Percentiles rank a stretch among this genome's conserved stretches.
phyloP scores from a whole-genome alignment of 2,113 vertebrate genomes.

The Poeciliopsis occidentalis region DNA sequence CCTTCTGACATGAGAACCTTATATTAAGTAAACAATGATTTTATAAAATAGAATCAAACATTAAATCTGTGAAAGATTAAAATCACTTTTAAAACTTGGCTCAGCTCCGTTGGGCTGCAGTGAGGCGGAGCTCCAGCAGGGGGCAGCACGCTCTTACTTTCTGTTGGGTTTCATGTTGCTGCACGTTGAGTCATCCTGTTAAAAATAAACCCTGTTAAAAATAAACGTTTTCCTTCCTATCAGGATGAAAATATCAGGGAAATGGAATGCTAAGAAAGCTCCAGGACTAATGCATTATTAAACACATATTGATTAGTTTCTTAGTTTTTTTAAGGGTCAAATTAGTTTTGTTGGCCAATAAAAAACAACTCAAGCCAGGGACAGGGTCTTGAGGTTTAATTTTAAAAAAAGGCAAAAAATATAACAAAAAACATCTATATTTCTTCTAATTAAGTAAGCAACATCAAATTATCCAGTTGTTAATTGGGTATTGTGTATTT shows the following conservation, averaged over 20 bases:
- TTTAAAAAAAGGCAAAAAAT: too few species aligned
- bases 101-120: background rate
- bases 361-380: too few species aligned
- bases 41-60: too few species aligned
- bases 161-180: background rate
- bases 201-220: background rate
- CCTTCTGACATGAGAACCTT: too few species aligned
- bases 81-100: background rate
- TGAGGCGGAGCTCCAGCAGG: slow-evolving; percentile 23
- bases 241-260: background rate
- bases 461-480: too few species aligned
- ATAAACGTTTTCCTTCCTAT: background rate
- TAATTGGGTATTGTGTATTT: background rate
- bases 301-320: background rate
- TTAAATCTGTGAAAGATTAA: too few species aligned
- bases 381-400: too few species aligned
- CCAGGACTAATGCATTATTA: background rate
- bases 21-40: too few species aligned
- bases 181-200: background rate
- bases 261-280: background rate
- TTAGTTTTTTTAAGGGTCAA: too few species aligned
- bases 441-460: too few species aligned
- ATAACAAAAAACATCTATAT: too few species aligned
- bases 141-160: slow-evolving; percentile 30
- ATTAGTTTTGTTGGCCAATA: too few species aligned